Evolutionary conservation across 1,140 invertebrate species (phyloP).

Genomic region (Centruroides sculpturatus): DNA sequence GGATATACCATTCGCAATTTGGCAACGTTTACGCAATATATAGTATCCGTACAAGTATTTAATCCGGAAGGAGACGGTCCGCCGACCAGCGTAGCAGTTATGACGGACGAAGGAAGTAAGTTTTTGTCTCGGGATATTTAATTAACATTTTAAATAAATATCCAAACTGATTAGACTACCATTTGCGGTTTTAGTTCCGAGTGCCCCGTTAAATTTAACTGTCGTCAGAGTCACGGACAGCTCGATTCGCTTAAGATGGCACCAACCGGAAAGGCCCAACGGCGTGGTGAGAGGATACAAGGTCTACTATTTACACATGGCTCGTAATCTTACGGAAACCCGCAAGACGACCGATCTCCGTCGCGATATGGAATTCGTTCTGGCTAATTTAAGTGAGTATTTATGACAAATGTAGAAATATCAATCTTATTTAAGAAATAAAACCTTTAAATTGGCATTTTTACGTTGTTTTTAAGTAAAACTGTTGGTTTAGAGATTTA

Average conservation of each 20-base stretch:
- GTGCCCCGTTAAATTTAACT: conserved; percentile 62
- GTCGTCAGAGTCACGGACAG: conserved; percentile 54
- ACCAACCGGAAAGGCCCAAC: conserved; percentile 52
- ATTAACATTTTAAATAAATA: not conserved
- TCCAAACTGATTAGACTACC: not conserved
- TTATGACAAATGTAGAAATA: not conserved
- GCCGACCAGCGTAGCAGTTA: conserved; percentile 50
- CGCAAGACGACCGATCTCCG: conserved; percentile 10
- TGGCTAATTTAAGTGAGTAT: conserved; percentile 18
- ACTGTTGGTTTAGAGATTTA: too few species aligned
- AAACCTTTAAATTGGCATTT: too few species aligned
- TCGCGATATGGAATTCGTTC: conserved; percentile 16
- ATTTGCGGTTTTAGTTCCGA: conserved; percentile 48
- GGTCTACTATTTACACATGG: conserved; percentile 19
- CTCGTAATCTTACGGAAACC: conserved; percentile 17
- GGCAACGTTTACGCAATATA: conserved; percentile 56
- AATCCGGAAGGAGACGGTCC: conserved; percentile 58
- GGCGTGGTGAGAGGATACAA: conserved; percentile 28
- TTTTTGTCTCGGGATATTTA: conserved; percentile 13
- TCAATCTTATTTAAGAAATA: too few species aligned
- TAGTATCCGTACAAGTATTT: conserved; percentile 57
- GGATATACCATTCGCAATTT: conserved; percentile 52
- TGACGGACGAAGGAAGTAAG: conserved; percentile 68
- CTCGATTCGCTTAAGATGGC: conserved; percentile 62
- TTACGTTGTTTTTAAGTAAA: too few species aligned